These are phyloP conservation scores for Zaprionus lachaisei DNA, from an alignment of 1,140 invertebrate species.

Conservation along the genomic window DNA sequence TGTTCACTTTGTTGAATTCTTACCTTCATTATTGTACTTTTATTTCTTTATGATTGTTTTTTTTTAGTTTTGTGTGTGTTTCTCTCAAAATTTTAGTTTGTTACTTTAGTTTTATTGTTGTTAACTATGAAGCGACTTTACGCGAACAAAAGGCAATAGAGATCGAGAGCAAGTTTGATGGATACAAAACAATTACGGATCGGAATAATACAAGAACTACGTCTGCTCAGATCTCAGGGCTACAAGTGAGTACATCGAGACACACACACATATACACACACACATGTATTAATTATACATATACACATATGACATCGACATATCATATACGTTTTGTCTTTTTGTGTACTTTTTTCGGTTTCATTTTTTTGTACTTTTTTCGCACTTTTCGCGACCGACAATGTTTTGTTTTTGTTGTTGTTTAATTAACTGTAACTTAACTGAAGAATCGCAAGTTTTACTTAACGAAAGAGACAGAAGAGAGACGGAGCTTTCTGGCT, in stretches of 20 bases:
- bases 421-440: constrained; percentile 33
- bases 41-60: constrained; percentile 33
- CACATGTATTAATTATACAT: constrained; percentile 29
- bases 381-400: constrained; percentile 78
- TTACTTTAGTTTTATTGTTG: constrained; percentile 18
- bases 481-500: constrained; percentile 49
- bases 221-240: constrained; percentile 35
- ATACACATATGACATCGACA: constrained; percentile 27
- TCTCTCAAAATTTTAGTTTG: constrained; percentile 11
- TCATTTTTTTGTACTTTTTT: constrained; percentile 40
- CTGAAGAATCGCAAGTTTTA: constrained; percentile 42
- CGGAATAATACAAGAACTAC: constrained; percentile 46
- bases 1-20: constrained; percentile 70
- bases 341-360: constrained; percentile 43
- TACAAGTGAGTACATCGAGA: constrained; percentile 54
- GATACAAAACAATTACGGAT: constrained; percentile 40
- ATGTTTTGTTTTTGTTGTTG: constrained; percentile 37
- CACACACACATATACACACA: constrained; percentile 54
- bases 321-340: constrained; percentile 35
- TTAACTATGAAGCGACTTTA: constrained; percentile 42
- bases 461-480: constrained; percentile 29
- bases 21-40: constrained; percentile 72
- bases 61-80: constrained; percentile 39
- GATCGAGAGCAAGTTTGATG: constrained; percentile 42
- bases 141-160: constrained; percentile 62